Conservation (phyloP, 1,140 invertebrate genomes). For the Yoshiicerus persimilis region DNA sequence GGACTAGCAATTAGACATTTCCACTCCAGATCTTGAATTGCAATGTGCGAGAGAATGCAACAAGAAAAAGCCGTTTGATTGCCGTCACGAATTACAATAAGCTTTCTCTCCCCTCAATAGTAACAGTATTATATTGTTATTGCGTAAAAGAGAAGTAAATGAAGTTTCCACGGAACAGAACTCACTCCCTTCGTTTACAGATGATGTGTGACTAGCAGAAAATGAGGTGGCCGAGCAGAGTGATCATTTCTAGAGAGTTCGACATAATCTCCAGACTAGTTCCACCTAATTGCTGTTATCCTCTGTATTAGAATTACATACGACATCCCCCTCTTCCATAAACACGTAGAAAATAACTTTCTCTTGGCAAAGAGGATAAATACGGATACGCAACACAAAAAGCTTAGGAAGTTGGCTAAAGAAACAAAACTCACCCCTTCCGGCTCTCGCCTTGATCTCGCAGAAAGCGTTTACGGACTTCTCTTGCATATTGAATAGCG, state of each 20-base stretch:
- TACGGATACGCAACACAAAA: neutral
- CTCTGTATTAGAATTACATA: neutral
- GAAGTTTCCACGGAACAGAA: neutral
- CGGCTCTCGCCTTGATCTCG: neutral
- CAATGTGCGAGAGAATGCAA: neutral
- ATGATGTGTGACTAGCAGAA: neutral
- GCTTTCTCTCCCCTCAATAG: neutral
- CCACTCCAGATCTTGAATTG: neutral
- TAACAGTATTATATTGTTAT: too few relatives aligned
- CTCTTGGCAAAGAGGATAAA: neutral
- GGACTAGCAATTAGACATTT: too few relatives aligned
- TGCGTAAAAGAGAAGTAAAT: neutral
- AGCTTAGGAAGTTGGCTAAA: too few relatives aligned
- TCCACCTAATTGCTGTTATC: neutral
- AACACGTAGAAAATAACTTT: neutral
- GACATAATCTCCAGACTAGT: neutral
- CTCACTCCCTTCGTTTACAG: neutral
- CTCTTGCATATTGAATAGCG: neutral
- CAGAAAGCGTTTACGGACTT: neutral
- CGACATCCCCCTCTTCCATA: neutral
- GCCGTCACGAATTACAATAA: neutral
- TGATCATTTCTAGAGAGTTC: neutral
- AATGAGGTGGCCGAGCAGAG: neutral
- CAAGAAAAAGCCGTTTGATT: neutral
- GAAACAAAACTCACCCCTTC: neutral